Conservation (phyloP, 1,140 invertebrate species). For the Drosophila busckii region DNA sequence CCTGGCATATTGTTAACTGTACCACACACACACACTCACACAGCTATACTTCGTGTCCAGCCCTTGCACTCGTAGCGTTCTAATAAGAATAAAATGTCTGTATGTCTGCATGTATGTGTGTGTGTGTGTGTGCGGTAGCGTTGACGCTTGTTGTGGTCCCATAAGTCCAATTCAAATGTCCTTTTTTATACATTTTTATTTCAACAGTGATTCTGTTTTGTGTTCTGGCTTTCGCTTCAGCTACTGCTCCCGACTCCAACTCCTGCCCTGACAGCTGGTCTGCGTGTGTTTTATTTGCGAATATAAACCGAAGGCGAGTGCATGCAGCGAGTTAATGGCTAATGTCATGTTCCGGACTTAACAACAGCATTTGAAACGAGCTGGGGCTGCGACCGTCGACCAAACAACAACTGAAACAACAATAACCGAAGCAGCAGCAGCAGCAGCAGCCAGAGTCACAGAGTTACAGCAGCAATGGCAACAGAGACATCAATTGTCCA, state of each 20-base stretch:
- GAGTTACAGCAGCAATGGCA: conserved; percentile 4
- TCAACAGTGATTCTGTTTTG: conserved; percentile 69
- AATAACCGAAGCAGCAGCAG: conserved; percentile 38
- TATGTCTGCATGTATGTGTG: conserved; percentile 19
- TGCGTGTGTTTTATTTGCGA: conserved; percentile 73
- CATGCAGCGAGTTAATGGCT: conserved; percentile 77
- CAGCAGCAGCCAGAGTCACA: neutral
- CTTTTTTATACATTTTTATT: conserved; percentile 78
- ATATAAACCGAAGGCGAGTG: conserved; percentile 70
- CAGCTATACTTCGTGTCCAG: neutral
- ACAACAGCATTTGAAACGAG: conserved; percentile 73
- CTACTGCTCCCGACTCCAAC: conserved; percentile 6
- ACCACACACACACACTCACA: conserved; percentile 27
- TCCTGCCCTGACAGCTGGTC: conserved; percentile 22
- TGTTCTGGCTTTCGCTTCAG: conserved; percentile 24
- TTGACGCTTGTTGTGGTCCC: conserved; percentile 63
- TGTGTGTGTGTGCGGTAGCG: conserved; percentile 7
- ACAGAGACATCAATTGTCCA: conserved; percentile 74
- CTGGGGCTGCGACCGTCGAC: conserved; percentile 33
- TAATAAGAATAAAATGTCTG: conserved; percentile 73
- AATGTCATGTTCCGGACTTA: conserved; percentile 77
- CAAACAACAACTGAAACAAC: conserved; percentile 46
- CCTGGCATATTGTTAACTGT: conserved; percentile 35
- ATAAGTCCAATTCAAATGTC: conserved; percentile 77
- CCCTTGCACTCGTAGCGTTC: conserved; percentile 7